Base-by-base conservation (phyloP, 1,140 invertebrate species). In the Pantala flavescens region DNA sequence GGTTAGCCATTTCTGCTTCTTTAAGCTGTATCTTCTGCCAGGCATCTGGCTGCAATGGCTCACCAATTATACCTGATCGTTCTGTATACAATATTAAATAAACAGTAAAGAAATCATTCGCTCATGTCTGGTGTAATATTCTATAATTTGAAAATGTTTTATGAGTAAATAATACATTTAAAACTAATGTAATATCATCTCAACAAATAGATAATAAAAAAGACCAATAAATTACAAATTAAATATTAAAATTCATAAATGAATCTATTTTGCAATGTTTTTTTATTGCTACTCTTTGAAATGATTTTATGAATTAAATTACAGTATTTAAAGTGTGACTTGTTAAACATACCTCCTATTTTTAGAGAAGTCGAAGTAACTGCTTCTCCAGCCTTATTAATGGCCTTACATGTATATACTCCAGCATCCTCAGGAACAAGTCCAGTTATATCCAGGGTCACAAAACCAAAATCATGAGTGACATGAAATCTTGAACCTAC, bases 381-480 rank as follows among this genome's bases (percentile, higher is more conserved):
- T 14, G 95, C 94, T 82, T 96, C 94, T 23, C 96, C 96, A 70
- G 94, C 89, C 78, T 88, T 90, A 80, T 97, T 97, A 71, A 93
- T 93, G 0, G 95, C 94, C 82, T 96, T 95, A 80, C 95, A 97
- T 85, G 93, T 94, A 81, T 97, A 97, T 0, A 96, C 86, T 24
- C 96, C 96, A 73, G 93, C 91, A 84, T 98, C 96, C 82, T 96
- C 91, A 9, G 92, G 86, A 71, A 97, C 93, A 9, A 93, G 92
- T 23, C 91, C 91, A 78, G 90, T 89, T 72, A 98, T 96, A 79
- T 98, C 95, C 78, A 98, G 83, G 0, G 94, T 97, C 5, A 97
- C 93, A 81, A 94, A 96, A 71, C 96, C 96, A 83, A 98, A 98
- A 81, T 97, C 95, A 80, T 97, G 91, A 74, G 89, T 95, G 12